Evolutionary conservation across 2,113 vertebrate genomes (phyloP).

Genomic region (Varanus salvator): DNA sequence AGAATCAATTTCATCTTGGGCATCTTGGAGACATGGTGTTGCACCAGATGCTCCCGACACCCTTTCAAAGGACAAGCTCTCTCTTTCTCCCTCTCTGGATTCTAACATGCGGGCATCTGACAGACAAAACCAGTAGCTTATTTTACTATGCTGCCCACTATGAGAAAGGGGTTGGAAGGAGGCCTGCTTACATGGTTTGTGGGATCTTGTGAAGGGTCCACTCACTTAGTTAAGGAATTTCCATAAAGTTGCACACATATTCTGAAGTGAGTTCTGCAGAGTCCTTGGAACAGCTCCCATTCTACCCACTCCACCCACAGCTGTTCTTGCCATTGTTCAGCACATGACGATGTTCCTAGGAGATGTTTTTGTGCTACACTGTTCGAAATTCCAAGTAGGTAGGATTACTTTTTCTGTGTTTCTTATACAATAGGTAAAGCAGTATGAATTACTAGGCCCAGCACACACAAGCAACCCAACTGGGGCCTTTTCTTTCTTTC

Average conservation of each 20-base stretch:
- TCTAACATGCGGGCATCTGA: conserved; percentile 40
- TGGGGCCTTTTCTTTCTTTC: not conserved
- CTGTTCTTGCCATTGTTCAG: conserved; percentile 5
- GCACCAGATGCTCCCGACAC: conserved; percentile 28
- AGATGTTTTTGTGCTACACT: not conserved
- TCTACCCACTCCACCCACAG: not conserved
- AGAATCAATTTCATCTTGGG: conserved; percentile 13
- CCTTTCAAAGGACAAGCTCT: not conserved
- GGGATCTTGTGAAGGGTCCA: conserved; percentile 25
- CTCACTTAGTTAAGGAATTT: conserved; percentile 3
- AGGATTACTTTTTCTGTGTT: not conserved
- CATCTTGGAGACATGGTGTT: conserved; percentile 32
- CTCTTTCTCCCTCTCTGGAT: not conserved
- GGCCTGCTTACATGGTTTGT: conserved; percentile 36
- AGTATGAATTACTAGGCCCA: not conserved
- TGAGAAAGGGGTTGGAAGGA: conserved; percentile 38
- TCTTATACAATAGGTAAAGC: not conserved
- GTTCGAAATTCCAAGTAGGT: conserved; percentile 1
- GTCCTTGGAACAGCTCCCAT: not conserved
- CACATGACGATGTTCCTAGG: not conserved
- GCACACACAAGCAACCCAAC: not conserved
- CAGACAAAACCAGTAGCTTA: conserved; percentile 53
- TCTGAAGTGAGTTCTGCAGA: not conserved
- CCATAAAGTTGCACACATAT: conserved; percentile 4
- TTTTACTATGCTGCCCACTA: conserved; percentile 46